Percentiles rank a stretch among this genome's conserved stretches.
These are phyloP conservation scores for Malthinus seriepunctatus DNA, from an alignment of 2,888 invertebrate species.

Conservation along the genomic window DNA sequence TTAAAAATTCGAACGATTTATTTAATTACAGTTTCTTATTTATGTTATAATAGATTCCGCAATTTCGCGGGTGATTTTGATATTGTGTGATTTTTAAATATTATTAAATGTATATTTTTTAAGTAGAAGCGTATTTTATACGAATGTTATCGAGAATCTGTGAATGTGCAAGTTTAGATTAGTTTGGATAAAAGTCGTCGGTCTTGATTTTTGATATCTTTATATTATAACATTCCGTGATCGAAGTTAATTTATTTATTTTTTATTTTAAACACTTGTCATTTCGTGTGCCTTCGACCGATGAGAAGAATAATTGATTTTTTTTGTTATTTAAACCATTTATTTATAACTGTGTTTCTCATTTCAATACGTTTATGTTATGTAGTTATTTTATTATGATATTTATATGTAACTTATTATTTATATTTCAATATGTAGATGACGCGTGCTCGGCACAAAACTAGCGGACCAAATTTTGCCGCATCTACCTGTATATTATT, in stretches of 20 bases:
- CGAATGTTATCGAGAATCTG: slow-evolving; percentile 47
- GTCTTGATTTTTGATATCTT: slow-evolving; percentile 47
- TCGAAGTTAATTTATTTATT: slow-evolving; percentile 48
- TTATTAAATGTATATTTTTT: slow-evolving; percentile 38
- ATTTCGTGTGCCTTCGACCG: slow-evolving; percentile 48
- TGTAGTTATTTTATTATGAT: slow-evolving; percentile 57
- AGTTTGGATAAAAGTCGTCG: slow-evolving; percentile 45
- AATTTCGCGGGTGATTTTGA: slow-evolving; percentile 54
- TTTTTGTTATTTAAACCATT: slow-evolving; percentile 56
- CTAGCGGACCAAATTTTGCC: slow-evolving; percentile 34
- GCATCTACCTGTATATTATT: slow-evolving; percentile 53
- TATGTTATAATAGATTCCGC: slow-evolving; percentile 50
- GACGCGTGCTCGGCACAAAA: slow-evolving; percentile 51
- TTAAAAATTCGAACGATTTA: slow-evolving; percentile 46
- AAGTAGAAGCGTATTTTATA: slow-evolving; percentile 51
- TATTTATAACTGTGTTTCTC: slow-evolving; percentile 53
- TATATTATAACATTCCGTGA: slow-evolving; percentile 47
- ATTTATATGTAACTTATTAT: slow-evolving; percentile 59
- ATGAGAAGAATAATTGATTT: slow-evolving; percentile 52
- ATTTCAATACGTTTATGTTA: slow-evolving; percentile 55
- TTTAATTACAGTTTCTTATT: slow-evolving; percentile 51
- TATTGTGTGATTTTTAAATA: slow-evolving; percentile 55
- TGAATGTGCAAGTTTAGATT: slow-evolving; percentile 52
- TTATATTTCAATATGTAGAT: slow-evolving; percentile 52
- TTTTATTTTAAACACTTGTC: slow-evolving; percentile 37